These are phyloP conservation scores for Hedychridium roseum DNA, from an alignment of 2,888 invertebrate species.

Conservation along the genomic window DNA sequence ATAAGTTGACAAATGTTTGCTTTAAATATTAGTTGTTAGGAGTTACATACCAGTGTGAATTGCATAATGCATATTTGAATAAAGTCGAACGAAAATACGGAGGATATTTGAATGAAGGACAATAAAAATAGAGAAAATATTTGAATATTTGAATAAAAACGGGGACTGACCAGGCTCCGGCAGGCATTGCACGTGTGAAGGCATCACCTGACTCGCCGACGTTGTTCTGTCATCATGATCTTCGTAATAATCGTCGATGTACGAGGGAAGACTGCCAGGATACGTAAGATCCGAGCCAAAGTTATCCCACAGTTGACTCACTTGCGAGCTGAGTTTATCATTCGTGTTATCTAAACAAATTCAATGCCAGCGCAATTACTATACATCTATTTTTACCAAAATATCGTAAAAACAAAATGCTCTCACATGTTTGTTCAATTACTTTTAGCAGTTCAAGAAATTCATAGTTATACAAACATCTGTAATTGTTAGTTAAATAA, in stretches of 20 bases:
- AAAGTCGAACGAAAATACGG: not conserved
- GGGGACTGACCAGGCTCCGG: slow-evolving; percentile 76
- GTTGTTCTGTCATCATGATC: slow-evolving; percentile 66
- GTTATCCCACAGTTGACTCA: slow-evolving; percentile 75
- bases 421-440: no score
- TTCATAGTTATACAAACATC: not conserved
- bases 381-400: slow-evolving; percentile 6
- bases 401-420: no score
- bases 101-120: not conserved
- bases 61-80: not conserved
- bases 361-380: slow-evolving; percentile 36
- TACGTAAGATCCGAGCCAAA: slow-evolving; percentile 76
- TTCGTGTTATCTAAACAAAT: slow-evolving; percentile 73
- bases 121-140: not conserved
- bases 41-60: no score
- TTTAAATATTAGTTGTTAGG: no score
- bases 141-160: slow-evolving; percentile 1
- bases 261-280: slow-evolving; percentile 74
- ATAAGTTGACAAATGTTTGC: no score
- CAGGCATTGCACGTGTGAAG: slow-evolving; percentile 70
- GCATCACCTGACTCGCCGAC: slow-evolving; percentile 33
- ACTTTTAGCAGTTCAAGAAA: not conserved
- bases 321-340: slow-evolving; percentile 75
- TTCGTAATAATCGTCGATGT: slow-evolving; percentile 78
- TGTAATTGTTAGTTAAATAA: not conserved